Conservation (phyloP, 2,888 invertebrate genomes). For the Nomada goodeniana region DNA sequence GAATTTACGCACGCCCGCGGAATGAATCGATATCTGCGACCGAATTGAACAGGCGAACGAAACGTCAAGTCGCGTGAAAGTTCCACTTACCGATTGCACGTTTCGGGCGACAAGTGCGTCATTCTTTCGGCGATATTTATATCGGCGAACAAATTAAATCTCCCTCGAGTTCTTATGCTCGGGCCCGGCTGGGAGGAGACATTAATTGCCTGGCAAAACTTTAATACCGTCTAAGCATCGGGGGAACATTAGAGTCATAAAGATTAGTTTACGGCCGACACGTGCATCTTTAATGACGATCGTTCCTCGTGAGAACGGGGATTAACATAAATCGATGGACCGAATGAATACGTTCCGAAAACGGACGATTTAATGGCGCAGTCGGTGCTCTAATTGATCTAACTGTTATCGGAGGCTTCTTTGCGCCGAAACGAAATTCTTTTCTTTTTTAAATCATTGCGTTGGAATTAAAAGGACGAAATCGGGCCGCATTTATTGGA, state of each 20-base stretch:
- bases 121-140: slow-evolving; percentile 9
- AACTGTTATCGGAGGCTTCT: neutral
- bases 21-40: neutral
- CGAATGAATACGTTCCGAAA: slow-evolving; percentile 27
- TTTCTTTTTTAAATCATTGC: no score
- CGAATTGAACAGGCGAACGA: slow-evolving; percentile 1
- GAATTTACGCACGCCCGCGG: neutral
- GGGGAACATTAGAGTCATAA: slow-evolving; percentile 44
- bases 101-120: slow-evolving; percentile 22
- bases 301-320: slow-evolving; percentile 36
- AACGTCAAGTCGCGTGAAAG: slow-evolving; percentile 29
- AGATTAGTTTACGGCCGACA: slow-evolving; percentile 53
- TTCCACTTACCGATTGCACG: slow-evolving; percentile 1
- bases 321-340: slow-evolving; percentile 60
- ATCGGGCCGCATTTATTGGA: no score
- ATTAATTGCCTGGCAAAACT: neutral
- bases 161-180: neutral
- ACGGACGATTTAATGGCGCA: neutral
- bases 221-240: slow-evolving; percentile 12
- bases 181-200: no score
- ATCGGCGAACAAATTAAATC: neutral
- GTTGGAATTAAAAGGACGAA: no score
- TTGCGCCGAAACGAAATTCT: no score
- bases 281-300: slow-evolving; percentile 2
- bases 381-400: neutral